Evolutionary conservation across 1,140 invertebrate genomes (phyloP).

Genomic region (Bombus sylvicola): DNA sequence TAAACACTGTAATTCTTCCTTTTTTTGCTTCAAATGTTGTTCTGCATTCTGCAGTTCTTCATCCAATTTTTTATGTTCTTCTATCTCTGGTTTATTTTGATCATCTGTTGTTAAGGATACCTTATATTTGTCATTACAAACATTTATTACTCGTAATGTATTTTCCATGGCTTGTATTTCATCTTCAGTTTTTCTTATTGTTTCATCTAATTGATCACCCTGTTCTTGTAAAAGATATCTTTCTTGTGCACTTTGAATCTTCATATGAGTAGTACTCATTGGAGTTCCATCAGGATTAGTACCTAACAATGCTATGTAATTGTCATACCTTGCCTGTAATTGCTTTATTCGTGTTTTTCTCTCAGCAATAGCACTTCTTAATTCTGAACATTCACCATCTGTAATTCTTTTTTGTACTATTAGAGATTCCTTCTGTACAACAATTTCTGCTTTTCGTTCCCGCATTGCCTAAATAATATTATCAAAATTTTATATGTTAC

Average conservation of each 20-base stretch:
- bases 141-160: conserved; percentile 87
- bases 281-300: conserved; percentile 84
- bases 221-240: conserved; percentile 86
- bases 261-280: conserved; percentile 86
- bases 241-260: conserved; percentile 88
- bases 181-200: conserved; percentile 86
- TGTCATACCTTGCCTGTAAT: conserved; percentile 82
- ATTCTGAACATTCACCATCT: conserved; percentile 84
- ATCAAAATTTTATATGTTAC: neutral
- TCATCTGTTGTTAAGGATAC: conserved; percentile 82
- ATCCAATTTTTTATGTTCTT: conserved; percentile 81
- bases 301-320: conserved; percentile 66
- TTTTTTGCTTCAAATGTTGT: conserved; percentile 61
- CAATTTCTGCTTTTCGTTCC: conserved; percentile 86
- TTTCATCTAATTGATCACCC: conserved; percentile 87
- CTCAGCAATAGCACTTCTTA: conserved; percentile 83
- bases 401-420: conserved; percentile 83
- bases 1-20: conserved; percentile 56
- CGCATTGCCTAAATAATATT: conserved; percentile 83
- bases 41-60: conserved; percentile 81
- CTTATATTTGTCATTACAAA: conserved; percentile 86
- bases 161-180: conserved; percentile 90
- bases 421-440: conserved; percentile 84
- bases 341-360: conserved; percentile 85
- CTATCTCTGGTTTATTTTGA: conserved; percentile 81